Evolutionary conservation across 2,888 invertebrate genomes (phyloP).

Genomic region (Ferrisia virgata): DNA sequence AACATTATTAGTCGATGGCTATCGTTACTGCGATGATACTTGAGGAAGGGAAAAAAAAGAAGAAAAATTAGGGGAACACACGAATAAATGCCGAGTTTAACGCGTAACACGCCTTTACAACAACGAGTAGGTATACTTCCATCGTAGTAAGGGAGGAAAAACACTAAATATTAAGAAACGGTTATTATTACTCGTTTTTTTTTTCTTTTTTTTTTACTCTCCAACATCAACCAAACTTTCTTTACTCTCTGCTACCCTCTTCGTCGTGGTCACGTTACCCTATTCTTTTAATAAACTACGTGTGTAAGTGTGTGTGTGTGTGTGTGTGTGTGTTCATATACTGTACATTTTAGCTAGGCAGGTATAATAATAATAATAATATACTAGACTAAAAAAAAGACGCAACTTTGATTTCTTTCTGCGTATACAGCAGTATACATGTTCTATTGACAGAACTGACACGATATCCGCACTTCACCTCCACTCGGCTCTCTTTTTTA

Average conservation of each 20-base stretch:
- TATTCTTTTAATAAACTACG: background rate
- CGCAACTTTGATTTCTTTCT: background rate
- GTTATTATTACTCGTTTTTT: background rate
- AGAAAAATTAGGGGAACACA: background rate
- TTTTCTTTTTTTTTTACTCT: no score
- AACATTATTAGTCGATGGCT: conserved; percentile 5
- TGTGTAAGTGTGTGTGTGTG: no score
- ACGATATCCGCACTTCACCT: background rate
- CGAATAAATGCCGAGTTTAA: background rate
- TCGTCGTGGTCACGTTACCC: background rate
- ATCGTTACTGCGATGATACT: background rate
- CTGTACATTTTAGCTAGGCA: background rate
- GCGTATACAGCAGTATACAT: no score
- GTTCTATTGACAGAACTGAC: background rate
- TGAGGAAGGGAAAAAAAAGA: background rate
- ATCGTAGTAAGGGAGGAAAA: background rate
- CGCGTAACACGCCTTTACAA: background rate
- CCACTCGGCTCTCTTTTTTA: background rate
- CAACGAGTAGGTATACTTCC: no score
- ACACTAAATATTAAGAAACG: background rate
- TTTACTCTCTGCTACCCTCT: background rate
- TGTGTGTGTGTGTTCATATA: no score
- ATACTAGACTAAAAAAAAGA: background rate
- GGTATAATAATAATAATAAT: background rate
- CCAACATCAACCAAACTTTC: background rate